phyloP scores from a whole-genome alignment of 2,113 vertebrate species.

The Leucosticte australis region DNA sequence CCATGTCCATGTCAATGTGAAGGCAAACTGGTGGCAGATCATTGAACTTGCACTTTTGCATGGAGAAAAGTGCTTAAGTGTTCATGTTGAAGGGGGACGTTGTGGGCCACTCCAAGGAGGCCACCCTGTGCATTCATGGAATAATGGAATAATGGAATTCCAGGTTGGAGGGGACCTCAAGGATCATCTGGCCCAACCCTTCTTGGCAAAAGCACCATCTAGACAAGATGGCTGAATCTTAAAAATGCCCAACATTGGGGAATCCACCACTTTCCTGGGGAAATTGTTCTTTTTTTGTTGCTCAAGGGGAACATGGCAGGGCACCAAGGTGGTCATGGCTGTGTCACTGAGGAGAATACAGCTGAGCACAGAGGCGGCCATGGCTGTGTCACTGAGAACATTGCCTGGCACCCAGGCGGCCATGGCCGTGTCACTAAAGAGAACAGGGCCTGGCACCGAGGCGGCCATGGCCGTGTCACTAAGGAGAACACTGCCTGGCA shows the following conservation, averaged over 20 bases:
- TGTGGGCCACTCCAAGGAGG: too few species aligned
- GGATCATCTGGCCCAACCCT: too few species aligned
- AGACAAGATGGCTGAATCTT: neutral
- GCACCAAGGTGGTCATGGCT: fast-evolving
- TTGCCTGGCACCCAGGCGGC: fast-evolving
- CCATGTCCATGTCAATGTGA: fast-evolving
- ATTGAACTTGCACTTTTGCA: fast-evolving
- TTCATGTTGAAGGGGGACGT: fast-evolving
- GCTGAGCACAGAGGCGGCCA: fast-evolving
- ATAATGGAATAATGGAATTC: neutral
- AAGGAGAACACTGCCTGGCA: fast-evolving
- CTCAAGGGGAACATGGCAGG: fast-evolving
- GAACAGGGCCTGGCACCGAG: fast-evolving
- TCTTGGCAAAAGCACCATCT: neutral
- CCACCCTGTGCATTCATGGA: fast-evolving
- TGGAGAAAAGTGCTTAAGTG: neutral
- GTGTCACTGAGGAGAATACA: fast-evolving
- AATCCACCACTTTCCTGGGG: neutral
- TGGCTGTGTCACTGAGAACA: neutral
- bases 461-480: fast-evolving
- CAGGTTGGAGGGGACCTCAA: neutral
- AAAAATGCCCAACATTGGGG: neutral
- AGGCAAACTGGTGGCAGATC: neutral
- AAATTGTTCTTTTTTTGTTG: neutral
- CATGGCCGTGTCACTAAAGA: neutral